Conservation (phyloP, 2,797 vertebrate genomes). For the Coregonus suidteri region DNA sequence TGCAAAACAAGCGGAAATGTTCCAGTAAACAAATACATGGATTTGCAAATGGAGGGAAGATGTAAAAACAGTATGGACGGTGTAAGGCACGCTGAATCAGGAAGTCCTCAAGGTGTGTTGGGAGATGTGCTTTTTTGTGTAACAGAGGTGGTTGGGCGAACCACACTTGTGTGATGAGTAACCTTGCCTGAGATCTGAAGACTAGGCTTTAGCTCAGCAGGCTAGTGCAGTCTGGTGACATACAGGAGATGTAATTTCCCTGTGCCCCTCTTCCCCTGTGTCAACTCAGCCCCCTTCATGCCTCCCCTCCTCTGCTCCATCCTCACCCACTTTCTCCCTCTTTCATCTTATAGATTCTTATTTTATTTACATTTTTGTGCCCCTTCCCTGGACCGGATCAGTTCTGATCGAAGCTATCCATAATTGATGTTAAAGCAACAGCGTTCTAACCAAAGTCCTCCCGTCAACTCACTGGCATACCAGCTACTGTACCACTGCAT, state of each 20-base stretch:
- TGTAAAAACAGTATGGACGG: background rate
- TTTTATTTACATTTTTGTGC: constrained; percentile 46
- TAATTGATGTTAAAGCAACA: constrained; percentile 54
- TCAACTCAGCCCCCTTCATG: background rate
- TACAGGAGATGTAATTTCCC: too few species aligned
- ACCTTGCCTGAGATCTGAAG: too few species aligned
- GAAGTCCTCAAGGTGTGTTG: background rate
- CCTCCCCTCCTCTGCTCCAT: background rate
- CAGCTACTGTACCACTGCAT: constrained; percentile 53
- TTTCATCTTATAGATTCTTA: constrained; percentile 28
- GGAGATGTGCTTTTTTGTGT: background rate
- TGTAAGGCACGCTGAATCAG: background rate
- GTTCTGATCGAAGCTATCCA: constrained; percentile 57
- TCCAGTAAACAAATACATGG: constrained; percentile 32
- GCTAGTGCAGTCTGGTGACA: background rate
- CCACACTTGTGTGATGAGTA: background rate
- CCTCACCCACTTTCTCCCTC: constrained; percentile 17
- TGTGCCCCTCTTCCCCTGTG: too few species aligned
- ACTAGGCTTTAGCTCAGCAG: too few species aligned
- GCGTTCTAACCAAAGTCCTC: constrained; percentile 45
- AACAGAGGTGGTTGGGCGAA: background rate
- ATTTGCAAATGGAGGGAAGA: constrained; percentile 47
- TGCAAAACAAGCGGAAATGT: constrained; percentile 54
- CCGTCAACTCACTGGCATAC: constrained; percentile 29
- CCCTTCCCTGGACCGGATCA: constrained; percentile 24